Evolutionary conservation across 2,113 vertebrate genomes (phyloP).

Genomic region (Procapra przewalskii): DNA sequence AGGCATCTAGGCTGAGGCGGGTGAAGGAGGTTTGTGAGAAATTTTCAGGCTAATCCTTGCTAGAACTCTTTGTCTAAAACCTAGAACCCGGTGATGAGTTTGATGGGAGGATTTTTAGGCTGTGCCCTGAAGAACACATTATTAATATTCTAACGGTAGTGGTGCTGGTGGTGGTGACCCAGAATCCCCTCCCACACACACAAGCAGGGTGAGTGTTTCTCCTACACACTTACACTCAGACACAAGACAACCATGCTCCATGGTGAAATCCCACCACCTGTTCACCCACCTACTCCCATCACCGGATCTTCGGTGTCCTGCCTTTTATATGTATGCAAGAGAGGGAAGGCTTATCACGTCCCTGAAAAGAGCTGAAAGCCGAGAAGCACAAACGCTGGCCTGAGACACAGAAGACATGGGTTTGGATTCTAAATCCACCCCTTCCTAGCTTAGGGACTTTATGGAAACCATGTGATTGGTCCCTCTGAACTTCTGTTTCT

Average conservation of each 20-base stretch:
- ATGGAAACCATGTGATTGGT: background rate
- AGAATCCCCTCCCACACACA: constrained; percentile 41
- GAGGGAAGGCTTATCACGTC: background rate
- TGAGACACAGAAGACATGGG: background rate
- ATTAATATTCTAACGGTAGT: constrained; percentile 3
- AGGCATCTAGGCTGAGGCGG: background rate
- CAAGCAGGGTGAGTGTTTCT: constrained; percentile 2
- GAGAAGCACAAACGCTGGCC: background rate
- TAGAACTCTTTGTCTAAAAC: background rate
- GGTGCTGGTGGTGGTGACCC: background rate
- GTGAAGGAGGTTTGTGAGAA: background rate
- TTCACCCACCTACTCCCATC: background rate
- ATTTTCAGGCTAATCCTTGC: background rate
- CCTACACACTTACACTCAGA: background rate
- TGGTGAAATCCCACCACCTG: background rate
- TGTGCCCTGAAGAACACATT: background rate
- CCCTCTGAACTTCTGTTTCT: background rate
- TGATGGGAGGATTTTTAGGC: background rate
- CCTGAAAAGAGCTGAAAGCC: background rate
- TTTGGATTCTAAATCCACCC: background rate
- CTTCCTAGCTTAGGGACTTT: background rate
- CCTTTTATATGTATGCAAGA: rapidly evolving
- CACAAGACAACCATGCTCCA: background rate
- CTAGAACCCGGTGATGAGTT: background rate
- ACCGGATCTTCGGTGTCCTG: background rate